Conservation (phyloP, 2,113 vertebrate species). For the Xiphophorus maculatus region DNA sequence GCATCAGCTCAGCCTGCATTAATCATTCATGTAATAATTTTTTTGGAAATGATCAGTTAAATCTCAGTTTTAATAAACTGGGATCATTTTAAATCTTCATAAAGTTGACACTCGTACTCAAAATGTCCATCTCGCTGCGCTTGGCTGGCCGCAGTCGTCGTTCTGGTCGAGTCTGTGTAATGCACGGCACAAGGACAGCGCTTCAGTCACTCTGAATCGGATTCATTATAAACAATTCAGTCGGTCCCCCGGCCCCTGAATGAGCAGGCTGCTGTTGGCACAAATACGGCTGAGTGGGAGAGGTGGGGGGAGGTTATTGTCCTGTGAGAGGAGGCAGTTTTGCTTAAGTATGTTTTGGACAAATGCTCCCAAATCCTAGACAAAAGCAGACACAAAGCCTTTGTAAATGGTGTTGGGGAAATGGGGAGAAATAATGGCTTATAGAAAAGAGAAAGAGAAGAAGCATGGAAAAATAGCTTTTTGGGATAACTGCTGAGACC, state of each 20-base stretch:
- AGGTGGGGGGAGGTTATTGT: background rate
- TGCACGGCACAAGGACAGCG: background rate
- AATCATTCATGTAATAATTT: too few species aligned
- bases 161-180: background rate
- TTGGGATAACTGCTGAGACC: background rate
- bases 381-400: background rate
- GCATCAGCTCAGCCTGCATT: too few species aligned
- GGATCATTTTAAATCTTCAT: too few species aligned
- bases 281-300: background rate
- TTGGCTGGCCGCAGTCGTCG: background rate
- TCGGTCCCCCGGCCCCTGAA: background rate
- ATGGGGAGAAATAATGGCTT: background rate
- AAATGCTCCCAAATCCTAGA: background rate
- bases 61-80: too few species aligned
- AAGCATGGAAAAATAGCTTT: background rate
- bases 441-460: background rate
- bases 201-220: background rate
- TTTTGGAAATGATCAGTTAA: too few species aligned
- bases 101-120: background rate
- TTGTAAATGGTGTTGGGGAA: background rate
- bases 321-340: background rate
- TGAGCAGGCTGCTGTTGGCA: background rate
- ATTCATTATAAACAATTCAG: background rate
- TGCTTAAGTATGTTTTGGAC: slow-evolving; percentile 3
- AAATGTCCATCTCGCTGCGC: background rate